Evolutionary conservation across 2,888 invertebrate genomes (phyloP).

Genomic region (Drosophila bunnanda): DNA sequence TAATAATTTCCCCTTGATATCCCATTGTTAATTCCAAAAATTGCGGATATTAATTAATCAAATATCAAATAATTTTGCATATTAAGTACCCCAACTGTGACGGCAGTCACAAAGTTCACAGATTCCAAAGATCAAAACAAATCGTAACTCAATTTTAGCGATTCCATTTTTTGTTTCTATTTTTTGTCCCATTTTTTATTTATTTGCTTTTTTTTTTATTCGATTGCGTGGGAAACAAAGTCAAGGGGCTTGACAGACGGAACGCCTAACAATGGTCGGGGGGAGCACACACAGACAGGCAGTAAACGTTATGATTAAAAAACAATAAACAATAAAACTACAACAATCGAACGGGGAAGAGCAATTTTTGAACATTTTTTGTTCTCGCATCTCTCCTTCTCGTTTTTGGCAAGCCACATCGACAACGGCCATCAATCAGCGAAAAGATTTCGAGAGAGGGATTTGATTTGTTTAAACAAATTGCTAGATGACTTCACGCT

Average conservation of each 20-base stretch:
- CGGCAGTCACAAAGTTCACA: slow-evolving; percentile 52
- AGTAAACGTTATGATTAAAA: slow-evolving; percentile 77
- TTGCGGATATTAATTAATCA: slow-evolving; percentile 9
- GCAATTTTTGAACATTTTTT: slow-evolving; percentile 30
- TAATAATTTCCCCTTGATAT: not conserved
- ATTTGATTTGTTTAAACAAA: slow-evolving; percentile 67
- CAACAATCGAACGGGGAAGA: slow-evolving; percentile 43
- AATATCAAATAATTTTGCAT: slow-evolving; percentile 15
- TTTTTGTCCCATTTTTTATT: slow-evolving; percentile 40
- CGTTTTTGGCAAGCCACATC: slow-evolving; percentile 48
- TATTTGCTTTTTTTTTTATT: slow-evolving; percentile 28
- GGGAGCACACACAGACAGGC: slow-evolving; percentile 58
- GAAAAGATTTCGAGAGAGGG: slow-evolving; percentile 49
- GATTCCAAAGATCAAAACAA: slow-evolving; percentile 34
- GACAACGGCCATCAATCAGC: slow-evolving; percentile 65
- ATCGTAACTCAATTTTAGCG: slow-evolving; percentile 27
- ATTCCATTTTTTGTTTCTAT: slow-evolving; percentile 14
- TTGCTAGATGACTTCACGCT: slow-evolving; percentile 72
- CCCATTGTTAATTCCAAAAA: slow-evolving; percentile 4
- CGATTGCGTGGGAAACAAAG: slow-evolving; percentile 70
- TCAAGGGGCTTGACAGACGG: slow-evolving; percentile 38
- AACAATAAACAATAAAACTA: slow-evolving; percentile 69
- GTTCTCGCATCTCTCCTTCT: slow-evolving; percentile 1
- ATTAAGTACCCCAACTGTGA: slow-evolving; percentile 29
- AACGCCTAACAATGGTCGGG: slow-evolving; percentile 55